Evolutionary conservation across 1,140 invertebrate species (phyloP), one percentile per base, ranked within the genome.

Genomic region (Bombus soroeensis): DNA sequence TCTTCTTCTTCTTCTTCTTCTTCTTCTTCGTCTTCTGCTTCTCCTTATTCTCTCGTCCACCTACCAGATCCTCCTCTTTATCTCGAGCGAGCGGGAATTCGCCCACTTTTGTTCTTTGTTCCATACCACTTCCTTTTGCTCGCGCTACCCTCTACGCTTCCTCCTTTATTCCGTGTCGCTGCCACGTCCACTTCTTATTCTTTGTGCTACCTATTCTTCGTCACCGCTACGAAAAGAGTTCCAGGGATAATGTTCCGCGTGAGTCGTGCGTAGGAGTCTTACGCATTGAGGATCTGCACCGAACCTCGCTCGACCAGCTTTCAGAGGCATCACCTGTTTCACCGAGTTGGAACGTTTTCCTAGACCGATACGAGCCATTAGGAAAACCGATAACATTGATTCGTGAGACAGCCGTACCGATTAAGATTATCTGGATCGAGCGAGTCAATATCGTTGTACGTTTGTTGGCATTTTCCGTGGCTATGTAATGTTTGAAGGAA

Each of bases 31-130:
- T 47, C 87, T 90, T 89, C 88, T 89, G 80, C 88, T 88, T 81
- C 80, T 90, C 53, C 87, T 81, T 6, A 74, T 88, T 57, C 59
- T 57, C 59, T 62, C 79, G 73, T 64, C 25, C 73, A 86, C 72
- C 87, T 84, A 62, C 84, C 86, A 66, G 32, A 18, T 22, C 66
- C 81, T 83, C 72, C 81, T 85, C 88, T 90, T 90, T 90, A 90
- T 90, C 89, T 90, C 86, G 80, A 83, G 68, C 71, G 81, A 90
- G 47, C 72, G 89, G 83, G 89, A 90, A 90, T 91, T 91, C 90
- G 89, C 87, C 83, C 89, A 91, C 89, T 91, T 91, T 91, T 90
- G 90, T 91, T 90, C 89, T 91, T 91, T 91, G 90, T 91, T 88
- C 87, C 76, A 47, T 84, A 59, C 77, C 89, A 91, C 81, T 91